Base-by-base conservation (phyloP, 2,888 invertebrate species). In the Ornithoptera alexandrae region DNA sequence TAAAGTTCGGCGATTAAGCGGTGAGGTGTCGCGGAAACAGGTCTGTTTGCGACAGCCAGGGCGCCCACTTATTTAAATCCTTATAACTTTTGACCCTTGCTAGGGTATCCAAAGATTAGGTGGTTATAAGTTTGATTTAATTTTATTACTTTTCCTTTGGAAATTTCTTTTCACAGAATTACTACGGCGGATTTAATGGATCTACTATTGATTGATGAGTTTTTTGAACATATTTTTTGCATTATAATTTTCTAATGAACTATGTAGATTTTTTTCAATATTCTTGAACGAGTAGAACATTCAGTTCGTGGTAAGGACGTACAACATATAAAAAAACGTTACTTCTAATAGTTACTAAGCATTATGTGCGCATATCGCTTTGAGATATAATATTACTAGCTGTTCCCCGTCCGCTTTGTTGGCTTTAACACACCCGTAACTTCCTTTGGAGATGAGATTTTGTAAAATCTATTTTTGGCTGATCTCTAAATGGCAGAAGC, bases 1-100 rank as follows among this genome's bases (percentile, higher is more conserved):
- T 4, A 91, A 92, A 92, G 90, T 92, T 92, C 84, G 88, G 87
- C 88, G 90, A 92, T 92, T 92, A 92, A 92, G 90, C 88, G 88
- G 83, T 85, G 88, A 90, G 91, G 87, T 90, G 90, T 88, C 89
- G 89, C 82, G 76, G 77, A 85, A 89, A 85, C 91, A 89, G 90
- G 89, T 85, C 90, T 92, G 92, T 79, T 83, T 82, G 81, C 86
- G 92, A 91, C 92, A 92, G 90, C 90, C 90, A 91, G 90, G 90
- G 89, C 90, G 83, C 85, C 89, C 90, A 90, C 90, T 91, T 90
- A 88, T 89, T 91, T 91, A 91, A 91, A 90, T 90, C 88, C 87
- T 50, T 88, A 87, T 82, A 91, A 92, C 89, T 92, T 91, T 87
- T 84, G 86, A 90, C 91, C 92, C 90, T 89, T 89, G 89, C 91